Evolutionary conservation across 2,888 invertebrate genomes (phyloP), one percentile per base, ranked within the genome.

Genomic region (Pseudanteris insignis): DNA sequence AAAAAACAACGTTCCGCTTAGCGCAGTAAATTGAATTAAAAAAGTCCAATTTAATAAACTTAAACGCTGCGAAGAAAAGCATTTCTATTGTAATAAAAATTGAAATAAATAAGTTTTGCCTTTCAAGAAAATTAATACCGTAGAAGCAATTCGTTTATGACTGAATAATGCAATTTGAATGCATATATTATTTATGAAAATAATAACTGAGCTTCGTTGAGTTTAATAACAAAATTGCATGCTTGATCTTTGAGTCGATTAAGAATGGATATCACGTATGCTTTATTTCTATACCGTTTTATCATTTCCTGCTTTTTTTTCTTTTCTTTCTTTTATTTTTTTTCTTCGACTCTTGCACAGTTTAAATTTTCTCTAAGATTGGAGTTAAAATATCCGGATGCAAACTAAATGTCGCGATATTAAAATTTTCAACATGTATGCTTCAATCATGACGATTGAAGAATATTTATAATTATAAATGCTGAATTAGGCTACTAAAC

Each of bases 341-440:
- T n/a, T n/a, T n/a, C n/a, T 53, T 51, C 25, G 2, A 36, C 29
- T 53, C 21, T 24, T 33, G 25, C 13, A 9, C 28, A 43, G 51
- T 53, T 41, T 26, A 34, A 28, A 12, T 33, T 34, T 55, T 34
- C 34, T 47, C 21, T 7, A 47, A 55, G 41, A 55, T 55, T 54
- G 29, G 40, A 41, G 47, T 40, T 36, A 12, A 47, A 55, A 47
- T 55, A 33, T 34, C 43, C 30, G 36, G 24, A 26, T 48, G 43
- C 33, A 57, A 58, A 33, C 18, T 50, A 43, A 48, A 48, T 32
- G 26, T 38, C 12, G 13, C 15, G 32, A 44, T 47, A 37, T 58
- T 36, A 48, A 50, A 50, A 30, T 58, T 58, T 36, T 18, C 43
- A 11, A 37, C 32, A n/a, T n/a, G 43, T 43, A 30, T 46, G 46